A percentile compares a stretch with the other conserved stretches of the same genome.
Conservation (phyloP, 2,113 vertebrate species). For the Mungos mungo region DNA sequence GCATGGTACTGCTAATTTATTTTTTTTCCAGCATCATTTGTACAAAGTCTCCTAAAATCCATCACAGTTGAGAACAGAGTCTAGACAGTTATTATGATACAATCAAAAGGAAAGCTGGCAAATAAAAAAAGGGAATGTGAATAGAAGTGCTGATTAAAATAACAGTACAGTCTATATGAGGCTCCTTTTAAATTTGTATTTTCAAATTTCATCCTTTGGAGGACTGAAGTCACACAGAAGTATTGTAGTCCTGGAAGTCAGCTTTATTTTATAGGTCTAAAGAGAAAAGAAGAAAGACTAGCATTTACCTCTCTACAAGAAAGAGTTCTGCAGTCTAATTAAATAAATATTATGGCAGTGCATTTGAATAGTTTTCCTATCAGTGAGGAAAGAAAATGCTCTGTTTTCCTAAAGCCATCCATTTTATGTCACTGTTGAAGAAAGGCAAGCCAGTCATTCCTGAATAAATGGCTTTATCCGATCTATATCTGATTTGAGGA, state of each 20-base stretch:
- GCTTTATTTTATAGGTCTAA: constrained; percentile 43
- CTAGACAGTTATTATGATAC: constrained; percentile 61
- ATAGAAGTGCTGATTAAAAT: constrained; percentile 48
- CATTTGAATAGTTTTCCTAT: constrained; percentile 46
- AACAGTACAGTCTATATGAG: constrained; percentile 5
- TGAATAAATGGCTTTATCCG: constrained; percentile 19
- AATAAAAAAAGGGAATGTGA: constrained; percentile 23
- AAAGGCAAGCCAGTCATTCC: constrained; percentile 21
- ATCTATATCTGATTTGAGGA: constrained; percentile 21
- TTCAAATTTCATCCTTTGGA: constrained; percentile 50
- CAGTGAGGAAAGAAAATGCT: constrained; percentile 17
- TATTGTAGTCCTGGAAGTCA: not conserved
- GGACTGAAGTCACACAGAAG: not conserved
- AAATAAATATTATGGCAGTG: constrained; percentile 47
- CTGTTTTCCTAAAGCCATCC: constrained; percentile 6
- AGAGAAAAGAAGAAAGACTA: not conserved
- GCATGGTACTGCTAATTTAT: constrained; percentile 23
- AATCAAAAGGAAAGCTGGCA: constrained; percentile 42
- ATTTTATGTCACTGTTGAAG: constrained; percentile 31
- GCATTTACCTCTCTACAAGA: constrained; percentile 27
- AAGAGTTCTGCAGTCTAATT: constrained; percentile 35
- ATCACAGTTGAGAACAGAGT: constrained; percentile 44
- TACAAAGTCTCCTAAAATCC: constrained; percentile 56
- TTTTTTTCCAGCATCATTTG: constrained; percentile 53
- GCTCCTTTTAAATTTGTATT: constrained; percentile 31